Percentiles rank a stretch among this genome's conserved stretches.
Evolutionary conservation across 2,888 invertebrate species (phyloP).

Genomic region (Plebejus melissa): DNA sequence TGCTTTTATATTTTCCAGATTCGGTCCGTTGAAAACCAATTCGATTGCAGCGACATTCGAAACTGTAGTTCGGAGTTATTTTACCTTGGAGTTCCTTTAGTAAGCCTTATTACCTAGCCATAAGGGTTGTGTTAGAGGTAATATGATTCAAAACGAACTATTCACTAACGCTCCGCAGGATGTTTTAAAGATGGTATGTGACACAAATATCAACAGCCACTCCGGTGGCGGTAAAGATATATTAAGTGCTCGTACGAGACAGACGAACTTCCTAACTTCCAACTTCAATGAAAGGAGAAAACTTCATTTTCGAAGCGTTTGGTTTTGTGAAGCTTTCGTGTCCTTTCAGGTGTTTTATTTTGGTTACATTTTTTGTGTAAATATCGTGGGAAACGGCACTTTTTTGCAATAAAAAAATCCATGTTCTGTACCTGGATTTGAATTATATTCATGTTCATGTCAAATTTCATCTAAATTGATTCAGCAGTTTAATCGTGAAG

Average conservation of each 20-base stretch:
- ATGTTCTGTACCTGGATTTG: too few relatives aligned
- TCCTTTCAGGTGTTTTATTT: neutral
- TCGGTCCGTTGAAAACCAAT: conserved; percentile 14
- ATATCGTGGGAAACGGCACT: neutral
- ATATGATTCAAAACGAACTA: neutral
- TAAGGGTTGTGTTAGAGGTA: neutral
- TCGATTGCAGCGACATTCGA: conserved; percentile 1
- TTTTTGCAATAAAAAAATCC: neutral
- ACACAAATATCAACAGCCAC: conserved; percentile 14
- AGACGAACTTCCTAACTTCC: conserved; percentile 19
- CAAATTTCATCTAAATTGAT: neutral
- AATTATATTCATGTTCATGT: too few relatives aligned
- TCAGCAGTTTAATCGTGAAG: too few relatives aligned
- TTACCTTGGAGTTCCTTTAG: neutral
- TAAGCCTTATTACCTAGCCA: neutral
- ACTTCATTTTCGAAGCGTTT: conserved; percentile 9
- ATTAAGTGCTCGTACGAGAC: conserved; percentile 16
- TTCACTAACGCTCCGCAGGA: conserved; percentile 16
- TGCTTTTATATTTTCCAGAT: conserved; percentile 21
- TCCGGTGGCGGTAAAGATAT: neutral
- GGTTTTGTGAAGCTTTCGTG: neutral
- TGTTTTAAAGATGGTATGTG: conserved; percentile 15
- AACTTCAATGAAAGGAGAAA: conserved; percentile 10
- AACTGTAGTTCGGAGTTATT: neutral
- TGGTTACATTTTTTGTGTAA: neutral